Evolutionary conservation across 2,888 invertebrate genomes (phyloP).

Genomic region (Cerceris rybyensis): DNA sequence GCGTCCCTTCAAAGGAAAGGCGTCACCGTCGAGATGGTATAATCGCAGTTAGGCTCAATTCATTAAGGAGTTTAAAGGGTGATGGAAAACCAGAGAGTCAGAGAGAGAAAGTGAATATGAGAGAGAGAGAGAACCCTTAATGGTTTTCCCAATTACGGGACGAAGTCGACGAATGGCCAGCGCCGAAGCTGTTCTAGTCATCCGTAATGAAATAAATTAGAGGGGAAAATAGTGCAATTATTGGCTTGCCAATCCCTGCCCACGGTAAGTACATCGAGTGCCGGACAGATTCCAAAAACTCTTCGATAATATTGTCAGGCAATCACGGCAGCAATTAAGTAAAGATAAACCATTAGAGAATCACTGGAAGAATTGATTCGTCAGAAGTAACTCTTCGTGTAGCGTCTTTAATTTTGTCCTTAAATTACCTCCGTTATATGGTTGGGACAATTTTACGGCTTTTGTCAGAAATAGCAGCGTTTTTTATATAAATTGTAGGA

Average conservation of each 20-base stretch:
- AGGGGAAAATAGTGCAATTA: slow-evolving; percentile 71
- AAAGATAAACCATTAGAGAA: slow-evolving; percentile 45
- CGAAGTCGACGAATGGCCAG: slow-evolving; percentile 56
- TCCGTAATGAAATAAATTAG: slow-evolving; percentile 74
- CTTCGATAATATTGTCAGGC: slow-evolving; percentile 22
- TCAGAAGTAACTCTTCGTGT: neutral
- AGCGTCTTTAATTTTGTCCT: too few species aligned
- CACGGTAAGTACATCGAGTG: neutral
- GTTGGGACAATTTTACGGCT: too few species aligned
- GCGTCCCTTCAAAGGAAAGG: slow-evolving; percentile 60
- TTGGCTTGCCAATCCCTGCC: slow-evolving; percentile 60
- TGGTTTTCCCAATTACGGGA: slow-evolving; percentile 70
- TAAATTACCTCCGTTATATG: too few species aligned
- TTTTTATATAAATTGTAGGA: too few species aligned
- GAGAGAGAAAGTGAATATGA: slow-evolving; percentile 22
- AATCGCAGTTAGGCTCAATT: slow-evolving; percentile 75
- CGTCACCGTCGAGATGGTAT: slow-evolving; percentile 67
- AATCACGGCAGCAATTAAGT: slow-evolving; percentile 23
- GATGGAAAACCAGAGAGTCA: slow-evolving; percentile 21
- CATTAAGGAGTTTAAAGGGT: slow-evolving; percentile 74
- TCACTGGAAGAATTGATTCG: neutral
- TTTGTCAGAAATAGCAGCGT: too few species aligned
- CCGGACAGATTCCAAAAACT: slow-evolving; percentile 6
- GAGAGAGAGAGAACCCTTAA: slow-evolving; percentile 59
- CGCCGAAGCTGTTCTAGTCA: slow-evolving; percentile 62